Percentiles rank a stretch among this genome's conserved stretches.
Conservation (phyloP, 2,797 vertebrate species). For the Poeciliopsis turneri region DNA sequence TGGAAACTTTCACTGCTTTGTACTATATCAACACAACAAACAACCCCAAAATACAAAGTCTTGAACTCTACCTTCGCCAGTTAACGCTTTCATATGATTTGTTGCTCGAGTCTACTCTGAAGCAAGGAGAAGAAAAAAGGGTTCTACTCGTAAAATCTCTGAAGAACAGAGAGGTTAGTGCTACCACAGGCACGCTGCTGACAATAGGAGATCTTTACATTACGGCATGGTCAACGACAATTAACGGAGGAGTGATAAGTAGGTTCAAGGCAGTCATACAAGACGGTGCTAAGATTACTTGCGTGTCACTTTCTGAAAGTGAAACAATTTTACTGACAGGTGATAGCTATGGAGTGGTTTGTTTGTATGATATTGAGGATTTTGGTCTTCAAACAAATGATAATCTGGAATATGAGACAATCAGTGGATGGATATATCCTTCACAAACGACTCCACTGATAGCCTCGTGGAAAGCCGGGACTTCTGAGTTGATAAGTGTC, state of each 20-base stretch:
- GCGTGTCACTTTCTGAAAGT: not conserved
- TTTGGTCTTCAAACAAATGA: not conserved
- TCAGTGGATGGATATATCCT: not conserved
- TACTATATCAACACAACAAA: not conserved
- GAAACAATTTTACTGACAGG: not conserved
- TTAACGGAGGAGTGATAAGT: not conserved
- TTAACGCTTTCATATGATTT: not conserved
- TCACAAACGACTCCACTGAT: not conserved
- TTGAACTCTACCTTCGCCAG: not conserved
- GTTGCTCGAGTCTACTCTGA: not conserved
- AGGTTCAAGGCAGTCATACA: not conserved
- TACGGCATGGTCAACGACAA: not conserved
- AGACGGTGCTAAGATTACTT: not conserved
- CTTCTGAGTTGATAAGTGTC: conserved; percentile 1
- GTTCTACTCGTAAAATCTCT: not conserved
- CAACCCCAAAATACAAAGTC: not conserved
- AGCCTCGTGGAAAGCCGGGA: not conserved
- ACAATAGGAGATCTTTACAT: not conserved
- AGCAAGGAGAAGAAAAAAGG: not conserved
- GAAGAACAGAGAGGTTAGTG: not conserved
- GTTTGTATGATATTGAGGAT: not conserved
- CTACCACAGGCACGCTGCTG: not conserved
- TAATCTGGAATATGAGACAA: not conserved
- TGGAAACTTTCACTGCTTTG: not conserved
- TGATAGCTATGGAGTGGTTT: not conserved